Conservation (phyloP, 2,113 vertebrate genomes). For the Donacobius atricapilla region DNA sequence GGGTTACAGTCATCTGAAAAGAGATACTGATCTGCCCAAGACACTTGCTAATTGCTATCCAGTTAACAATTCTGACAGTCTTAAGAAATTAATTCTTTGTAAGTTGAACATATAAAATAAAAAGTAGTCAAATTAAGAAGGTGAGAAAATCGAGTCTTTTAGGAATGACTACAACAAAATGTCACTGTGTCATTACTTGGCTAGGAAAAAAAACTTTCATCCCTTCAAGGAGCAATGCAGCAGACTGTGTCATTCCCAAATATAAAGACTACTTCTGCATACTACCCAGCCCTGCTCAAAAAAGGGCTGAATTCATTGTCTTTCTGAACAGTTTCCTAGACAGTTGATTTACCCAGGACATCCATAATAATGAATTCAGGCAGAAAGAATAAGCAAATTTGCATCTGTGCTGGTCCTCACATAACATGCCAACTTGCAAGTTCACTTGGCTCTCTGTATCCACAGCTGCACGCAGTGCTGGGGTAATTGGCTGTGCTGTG, state of each 20-base stretch:
- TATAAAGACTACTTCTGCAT: neutral
- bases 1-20: neutral
- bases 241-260: neutral
- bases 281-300: neutral
- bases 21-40: neutral
- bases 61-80: neutral
- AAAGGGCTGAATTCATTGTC: neutral
- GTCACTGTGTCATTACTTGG: neutral
- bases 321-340: neutral
- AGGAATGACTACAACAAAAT: neutral
- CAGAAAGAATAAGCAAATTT: neutral
- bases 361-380: neutral
- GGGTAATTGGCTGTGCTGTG: neutral
- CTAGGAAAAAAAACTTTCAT: neutral
- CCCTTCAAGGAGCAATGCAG: neutral
- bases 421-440: neutral
- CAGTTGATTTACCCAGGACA: neutral
- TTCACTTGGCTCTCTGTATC: neutral
- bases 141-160: neutral
- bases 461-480: neutral
- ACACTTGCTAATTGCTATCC: neutral
- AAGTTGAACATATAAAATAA: neutral
- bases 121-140: neutral
- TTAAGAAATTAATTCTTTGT: neutral
- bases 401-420: neutral